Base-by-base conservation (phyloP, 1,140 invertebrate species). In the Drosophila lowei region DNA sequence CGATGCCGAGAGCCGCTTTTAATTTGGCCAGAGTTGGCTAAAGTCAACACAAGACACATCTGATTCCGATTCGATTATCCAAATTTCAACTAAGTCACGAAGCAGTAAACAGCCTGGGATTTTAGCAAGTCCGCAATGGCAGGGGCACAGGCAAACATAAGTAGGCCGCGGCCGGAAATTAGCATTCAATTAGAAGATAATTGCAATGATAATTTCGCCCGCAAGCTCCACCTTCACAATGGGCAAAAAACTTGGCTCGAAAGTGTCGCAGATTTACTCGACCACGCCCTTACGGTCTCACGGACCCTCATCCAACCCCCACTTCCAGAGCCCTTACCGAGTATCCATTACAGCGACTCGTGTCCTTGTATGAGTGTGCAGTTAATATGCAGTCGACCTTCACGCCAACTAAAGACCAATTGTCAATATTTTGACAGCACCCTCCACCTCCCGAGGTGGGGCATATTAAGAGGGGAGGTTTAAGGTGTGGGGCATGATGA, bases 21-120 rank as follows among this genome's bases (percentile, higher is more conserved):
- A 11, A 13, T 38, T 60, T 38, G 44, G 21, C 44, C 11, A 48
- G 43, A 48, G 41, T 49, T 72, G 44, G 61, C 44, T 53, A 76
- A 76, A 77, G 52, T 58, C 63, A 70, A 77, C 43, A 63, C 72
- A 62, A 73, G 68, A 54, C 74, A 79, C 78, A 81, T 71, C 78
- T 83, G 77, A 83, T 88, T 88, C 75, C 78, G 57, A 65, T 65
- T 75, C 50, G 84, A 88, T 88, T 88, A 62, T 79, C 57, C 74
- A 63, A 89, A 88, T 88, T 88, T 79, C 83, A 88, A 88, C 78
- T 88, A 88, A 88, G 83, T 88, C 83, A 88, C 83, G 83, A 74
- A 86, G 58, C 48, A 49, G 64, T 77, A 83, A 83, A 75, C 62
- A 78, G 47, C 21, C 25, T 15, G 3, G 25, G 72, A 74, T 86